Evolutionary conservation across 2,113 vertebrate species (phyloP).

Genomic region (Coptodon rendalli): DNA sequence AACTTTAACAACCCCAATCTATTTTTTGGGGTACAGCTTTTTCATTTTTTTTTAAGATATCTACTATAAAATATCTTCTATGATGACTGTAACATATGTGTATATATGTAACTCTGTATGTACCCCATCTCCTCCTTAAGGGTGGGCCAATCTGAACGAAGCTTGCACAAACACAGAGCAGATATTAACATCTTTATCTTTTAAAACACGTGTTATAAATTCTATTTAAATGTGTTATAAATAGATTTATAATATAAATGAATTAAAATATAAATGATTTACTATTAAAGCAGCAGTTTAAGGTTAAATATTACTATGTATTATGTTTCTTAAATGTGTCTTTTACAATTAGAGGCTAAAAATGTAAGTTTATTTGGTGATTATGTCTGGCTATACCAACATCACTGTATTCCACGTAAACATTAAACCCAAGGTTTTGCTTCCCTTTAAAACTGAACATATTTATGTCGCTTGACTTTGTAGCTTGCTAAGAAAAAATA

Average conservation of each 20-base stretch:
- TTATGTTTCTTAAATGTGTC: not conserved
- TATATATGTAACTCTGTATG: not conserved
- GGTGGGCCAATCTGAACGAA: not conserved
- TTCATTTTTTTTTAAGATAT: not conserved
- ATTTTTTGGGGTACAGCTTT: not conserved
- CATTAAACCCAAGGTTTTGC: not conserved
- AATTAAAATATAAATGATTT: not conserved
- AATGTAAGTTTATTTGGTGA: not conserved
- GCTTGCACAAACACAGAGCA: not conserved
- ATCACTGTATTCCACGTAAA: not conserved
- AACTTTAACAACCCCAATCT: not conserved
- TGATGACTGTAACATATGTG: not conserved
- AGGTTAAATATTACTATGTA: not conserved
- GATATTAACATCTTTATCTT: not conserved
- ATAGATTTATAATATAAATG: not conserved
- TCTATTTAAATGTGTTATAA: not conserved
- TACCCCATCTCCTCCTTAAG: not conserved
- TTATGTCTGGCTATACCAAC: not conserved
- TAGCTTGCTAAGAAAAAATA: not conserved
- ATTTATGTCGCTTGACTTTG: not conserved
- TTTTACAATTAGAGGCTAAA: not conserved
- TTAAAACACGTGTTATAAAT: not conserved
- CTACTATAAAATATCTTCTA: not conserved
- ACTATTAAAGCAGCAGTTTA: not conserved
- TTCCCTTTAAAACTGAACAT: not conserved